Evolutionary conservation across 2,113 vertebrate species (phyloP).

Genomic region (Perccottus glenii): DNA sequence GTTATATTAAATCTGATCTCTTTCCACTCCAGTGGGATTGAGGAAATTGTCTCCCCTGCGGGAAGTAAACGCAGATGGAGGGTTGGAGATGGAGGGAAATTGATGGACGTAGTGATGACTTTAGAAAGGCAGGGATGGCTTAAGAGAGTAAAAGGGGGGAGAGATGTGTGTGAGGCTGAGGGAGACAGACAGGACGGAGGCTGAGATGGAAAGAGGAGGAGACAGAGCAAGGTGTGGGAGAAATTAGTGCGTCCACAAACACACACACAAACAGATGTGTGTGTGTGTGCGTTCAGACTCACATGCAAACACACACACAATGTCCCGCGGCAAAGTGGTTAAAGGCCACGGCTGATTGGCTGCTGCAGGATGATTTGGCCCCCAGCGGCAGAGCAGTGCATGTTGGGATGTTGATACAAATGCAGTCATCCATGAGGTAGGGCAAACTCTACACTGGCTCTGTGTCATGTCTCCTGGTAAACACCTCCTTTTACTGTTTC

Average conservation of each 20-base stretch:
- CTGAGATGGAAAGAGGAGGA: slow-evolving; percentile 23
- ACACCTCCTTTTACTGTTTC: slow-evolving; percentile 15
- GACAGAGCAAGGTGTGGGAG: slow-evolving; percentile 42
- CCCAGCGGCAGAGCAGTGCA: slow-evolving; percentile 64
- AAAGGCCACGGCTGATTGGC: slow-evolving; percentile 77
- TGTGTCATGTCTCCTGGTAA: slow-evolving; percentile 24
- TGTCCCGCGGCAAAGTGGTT: slow-evolving; percentile 70
- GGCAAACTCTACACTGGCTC: slow-evolving; percentile 49
- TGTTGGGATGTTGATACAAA: slow-evolving; percentile 76
- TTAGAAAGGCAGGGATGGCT: slow-evolving; percentile 30
- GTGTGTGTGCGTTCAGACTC: slow-evolving; percentile 41
- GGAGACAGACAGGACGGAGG: slow-evolving; percentile 37
- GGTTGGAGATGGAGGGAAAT: slow-evolving; percentile 10
- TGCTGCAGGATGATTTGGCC: slow-evolving; percentile 66
- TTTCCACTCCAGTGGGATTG: slow-evolving; percentile 73
- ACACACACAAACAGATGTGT: slow-evolving; percentile 58
- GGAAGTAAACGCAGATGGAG: slow-evolving; percentile 66
- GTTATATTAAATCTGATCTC: slow-evolving; percentile 65
- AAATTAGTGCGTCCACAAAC: slow-evolving; percentile 72
- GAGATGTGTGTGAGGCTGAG: slow-evolving; percentile 42
- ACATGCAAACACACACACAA: slow-evolving; percentile 59
- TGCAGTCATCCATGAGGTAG: slow-evolving; percentile 68
- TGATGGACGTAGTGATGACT: slow-evolving; percentile 26
- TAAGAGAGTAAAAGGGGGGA: slow-evolving; percentile 24
- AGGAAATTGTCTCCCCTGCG: slow-evolving; percentile 70